Percentiles rank a stretch among this genome's conserved stretches.
These are phyloP conservation scores for Orussus abietinus DNA, from an alignment of 1,140 invertebrate genomes.

Conservation along the genomic window DNA sequence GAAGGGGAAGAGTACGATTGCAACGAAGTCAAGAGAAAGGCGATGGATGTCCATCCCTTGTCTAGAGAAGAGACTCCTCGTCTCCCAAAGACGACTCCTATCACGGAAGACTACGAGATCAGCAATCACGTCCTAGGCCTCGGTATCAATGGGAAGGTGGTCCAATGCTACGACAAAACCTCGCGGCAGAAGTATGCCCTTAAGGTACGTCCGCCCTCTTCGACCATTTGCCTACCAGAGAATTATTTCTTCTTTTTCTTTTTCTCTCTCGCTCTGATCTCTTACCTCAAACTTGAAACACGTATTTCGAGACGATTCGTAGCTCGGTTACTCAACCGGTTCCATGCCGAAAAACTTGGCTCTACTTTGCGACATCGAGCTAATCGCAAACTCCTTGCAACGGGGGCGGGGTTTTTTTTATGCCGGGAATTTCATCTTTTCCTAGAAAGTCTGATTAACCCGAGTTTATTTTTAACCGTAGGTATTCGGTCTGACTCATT, in stretches of 20 bases:
- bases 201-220: slow-evolving; percentile 65
- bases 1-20: slow-evolving; percentile 5
- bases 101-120: slow-evolving; percentile 91
- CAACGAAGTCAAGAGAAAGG: slow-evolving; percentile 19
- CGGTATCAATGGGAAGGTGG: slow-evolving; percentile 95
- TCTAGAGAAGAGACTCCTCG: slow-evolving; percentile 28
- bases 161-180: slow-evolving; percentile 67
- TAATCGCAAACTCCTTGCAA: no score
- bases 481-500: no score
- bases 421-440: no score
- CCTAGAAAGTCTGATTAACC: no score
- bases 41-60: slow-evolving; percentile 32
- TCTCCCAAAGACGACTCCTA: slow-evolving; percentile 69
- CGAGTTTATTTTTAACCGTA: no score
- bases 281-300: no score
- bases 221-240: neutral
- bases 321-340: no score
- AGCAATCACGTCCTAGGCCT: slow-evolving; percentile 93
- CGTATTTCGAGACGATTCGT: no score
- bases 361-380: no score
- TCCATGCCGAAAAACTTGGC: no score
- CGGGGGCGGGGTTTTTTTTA: no score
- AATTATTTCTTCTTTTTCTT: slow-evolving; percentile 2
- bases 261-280: no score
- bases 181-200: slow-evolving; percentile 78